Percentiles rank a stretch among this genome's conserved stretches.
phyloP scores from a whole-genome alignment of 2,113 vertebrate species.

The Panthera uncia region DNA sequence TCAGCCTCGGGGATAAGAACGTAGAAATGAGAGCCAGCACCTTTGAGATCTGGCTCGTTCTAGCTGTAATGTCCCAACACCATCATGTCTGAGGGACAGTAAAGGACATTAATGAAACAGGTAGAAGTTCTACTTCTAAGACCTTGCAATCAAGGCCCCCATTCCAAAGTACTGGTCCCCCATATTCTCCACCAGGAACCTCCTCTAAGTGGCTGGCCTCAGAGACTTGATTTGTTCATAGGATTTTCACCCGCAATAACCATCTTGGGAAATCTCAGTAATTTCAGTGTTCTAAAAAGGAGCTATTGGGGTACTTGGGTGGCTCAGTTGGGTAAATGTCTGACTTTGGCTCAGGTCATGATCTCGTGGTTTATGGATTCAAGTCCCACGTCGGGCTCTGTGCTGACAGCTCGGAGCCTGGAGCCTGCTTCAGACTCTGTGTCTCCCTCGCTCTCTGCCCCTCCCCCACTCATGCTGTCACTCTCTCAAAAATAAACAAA shows the following conservation, averaged over 20 bases:
- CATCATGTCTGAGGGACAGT: neutral
- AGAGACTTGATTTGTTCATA: neutral
- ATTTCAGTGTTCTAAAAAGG: neutral
- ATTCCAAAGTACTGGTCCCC: neutral
- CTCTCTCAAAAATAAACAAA: too few species aligned
- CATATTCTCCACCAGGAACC: neutral
- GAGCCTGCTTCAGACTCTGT: too few species aligned
- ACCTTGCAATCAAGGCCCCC: too few species aligned
- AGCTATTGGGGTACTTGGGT: neutral
- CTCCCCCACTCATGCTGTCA: too few species aligned
- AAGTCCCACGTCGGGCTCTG: too few species aligned
- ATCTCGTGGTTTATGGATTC: too few species aligned
- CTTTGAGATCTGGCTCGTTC: neutral
- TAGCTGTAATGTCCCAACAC: neutral
- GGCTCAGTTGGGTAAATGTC: too few species aligned
- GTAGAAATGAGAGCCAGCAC: rapidly evolving
- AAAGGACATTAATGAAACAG: neutral
- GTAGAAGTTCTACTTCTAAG: neutral
- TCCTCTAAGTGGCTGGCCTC: neutral
- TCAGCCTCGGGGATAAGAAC: rapidly evolving
- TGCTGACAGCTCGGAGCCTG: too few species aligned
- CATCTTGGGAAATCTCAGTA: neutral
- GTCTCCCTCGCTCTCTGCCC: too few species aligned
- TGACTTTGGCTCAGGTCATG: too few species aligned
- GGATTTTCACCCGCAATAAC: neutral